These are phyloP conservation scores for Engraulis encrasicolus DNA, from an alignment of 2,113 vertebrate species.

Conservation along the genomic window DNA sequence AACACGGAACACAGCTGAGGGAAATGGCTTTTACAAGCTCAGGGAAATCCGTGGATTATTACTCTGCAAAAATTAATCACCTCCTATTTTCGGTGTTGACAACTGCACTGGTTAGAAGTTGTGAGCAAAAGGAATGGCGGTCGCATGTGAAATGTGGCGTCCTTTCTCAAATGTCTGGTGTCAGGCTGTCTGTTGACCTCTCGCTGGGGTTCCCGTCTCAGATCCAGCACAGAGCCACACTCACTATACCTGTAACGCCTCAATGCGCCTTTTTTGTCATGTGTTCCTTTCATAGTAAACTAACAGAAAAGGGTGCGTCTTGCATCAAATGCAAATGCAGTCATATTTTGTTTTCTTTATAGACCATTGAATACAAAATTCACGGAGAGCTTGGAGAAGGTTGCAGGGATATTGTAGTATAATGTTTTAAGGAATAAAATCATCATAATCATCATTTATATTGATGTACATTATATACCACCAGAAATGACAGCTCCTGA, in stretches of 20 bases:
- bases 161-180: background rate
- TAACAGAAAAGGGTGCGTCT: no score
- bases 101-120: background rate
- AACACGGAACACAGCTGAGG: no score
- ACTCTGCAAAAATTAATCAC: background rate
- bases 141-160: background rate
- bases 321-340: no score
- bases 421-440: background rate
- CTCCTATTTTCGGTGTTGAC: background rate
- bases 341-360: no score
- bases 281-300: background rate
- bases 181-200: constrained; percentile 8
- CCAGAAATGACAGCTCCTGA: no score
- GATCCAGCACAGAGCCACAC: background rate
- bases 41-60: background rate
- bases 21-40: background rate
- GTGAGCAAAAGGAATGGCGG: background rate
- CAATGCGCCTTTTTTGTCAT: background rate
- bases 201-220: constrained; percentile 35
- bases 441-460: background rate
- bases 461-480: no score
- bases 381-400: no score
- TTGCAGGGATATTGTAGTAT: no score
- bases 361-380: no score
- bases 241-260: background rate